phyloP scores from a whole-genome alignment of 2,888 invertebrate genomes.

The Polymixis lichenea region DNA sequence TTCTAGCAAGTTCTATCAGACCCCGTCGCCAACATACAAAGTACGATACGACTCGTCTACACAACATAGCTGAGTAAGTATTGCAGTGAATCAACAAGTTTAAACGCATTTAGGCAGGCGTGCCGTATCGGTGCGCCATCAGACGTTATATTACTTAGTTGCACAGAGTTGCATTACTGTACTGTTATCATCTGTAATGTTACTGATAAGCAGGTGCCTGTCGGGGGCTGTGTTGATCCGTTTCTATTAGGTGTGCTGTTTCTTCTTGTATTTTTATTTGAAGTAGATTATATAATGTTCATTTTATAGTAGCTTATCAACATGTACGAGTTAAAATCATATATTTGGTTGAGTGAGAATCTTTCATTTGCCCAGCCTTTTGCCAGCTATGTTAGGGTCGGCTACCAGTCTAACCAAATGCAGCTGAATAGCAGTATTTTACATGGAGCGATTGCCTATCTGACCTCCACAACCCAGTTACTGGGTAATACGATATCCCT shows the following conservation, averaged over 20 bases:
- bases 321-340: background rate
- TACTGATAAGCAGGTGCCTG: constrained; percentile 53
- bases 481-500: no score
- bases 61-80: constrained; percentile 39
- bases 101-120: constrained; percentile 55
- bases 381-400: no score
- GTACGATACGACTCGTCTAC: constrained; percentile 3
- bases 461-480: no score
- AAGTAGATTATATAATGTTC: background rate
- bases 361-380: no score
- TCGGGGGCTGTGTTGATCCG: constrained; percentile 35
- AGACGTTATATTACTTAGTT: constrained; percentile 59
- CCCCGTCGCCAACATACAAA: background rate
- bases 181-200: constrained; percentile 46
- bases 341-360: no score
- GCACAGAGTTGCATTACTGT: constrained; percentile 39
- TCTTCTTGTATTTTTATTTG: background rate
- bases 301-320: background rate
- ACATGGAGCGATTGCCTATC: no score
- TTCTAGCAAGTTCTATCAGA: background rate
- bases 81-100: constrained; percentile 62
- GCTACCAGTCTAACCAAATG: no score
- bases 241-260: constrained; percentile 13
- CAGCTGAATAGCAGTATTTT: no score
- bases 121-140: constrained; percentile 62